Evolutionary conservation across 1,140 invertebrate genomes (phyloP).

Genomic region (Cherax quadricarinatus): DNA sequence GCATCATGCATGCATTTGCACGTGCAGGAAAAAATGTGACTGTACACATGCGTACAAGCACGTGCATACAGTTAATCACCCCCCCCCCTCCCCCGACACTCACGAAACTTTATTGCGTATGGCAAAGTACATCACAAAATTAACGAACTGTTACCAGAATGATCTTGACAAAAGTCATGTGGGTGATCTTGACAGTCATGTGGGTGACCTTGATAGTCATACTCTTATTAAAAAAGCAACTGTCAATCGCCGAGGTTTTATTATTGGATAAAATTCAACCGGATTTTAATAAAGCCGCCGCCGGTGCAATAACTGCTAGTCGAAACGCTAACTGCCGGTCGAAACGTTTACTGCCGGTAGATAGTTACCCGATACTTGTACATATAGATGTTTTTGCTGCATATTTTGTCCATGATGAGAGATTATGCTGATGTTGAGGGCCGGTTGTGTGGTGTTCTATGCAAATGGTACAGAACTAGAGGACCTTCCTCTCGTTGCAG

Average conservation of each 20-base stretch:
- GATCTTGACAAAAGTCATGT: not conserved
- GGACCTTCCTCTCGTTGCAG: no score
- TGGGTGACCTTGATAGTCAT: no score
- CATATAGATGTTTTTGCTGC: not conserved
- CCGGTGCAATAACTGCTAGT: not conserved
- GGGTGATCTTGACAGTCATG: no score
- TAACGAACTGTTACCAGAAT: not conserved
- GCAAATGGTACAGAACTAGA: no score
- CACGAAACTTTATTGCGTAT: not conserved
- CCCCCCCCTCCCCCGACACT: not conserved
- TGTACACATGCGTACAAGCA: no score
- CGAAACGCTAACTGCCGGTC: not conserved
- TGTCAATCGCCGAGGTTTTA: not conserved
- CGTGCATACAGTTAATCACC: no score
- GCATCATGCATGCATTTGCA: no score
- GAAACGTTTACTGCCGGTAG: not conserved
- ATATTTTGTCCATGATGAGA: not conserved
- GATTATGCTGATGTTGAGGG: no score
- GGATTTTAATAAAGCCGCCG: constrained; percentile 1
- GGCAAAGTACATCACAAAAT: not conserved
- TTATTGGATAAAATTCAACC: constrained; percentile 5
- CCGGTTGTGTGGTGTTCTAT: no score
- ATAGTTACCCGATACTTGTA: not conserved
- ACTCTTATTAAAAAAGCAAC: not conserved
- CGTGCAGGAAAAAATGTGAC: no score